Percentiles rank a stretch among this genome's conserved stretches.
Evolutionary conservation across 2,888 invertebrate species (phyloP).

Genomic region (Yponomeuta plumbellus): DNA sequence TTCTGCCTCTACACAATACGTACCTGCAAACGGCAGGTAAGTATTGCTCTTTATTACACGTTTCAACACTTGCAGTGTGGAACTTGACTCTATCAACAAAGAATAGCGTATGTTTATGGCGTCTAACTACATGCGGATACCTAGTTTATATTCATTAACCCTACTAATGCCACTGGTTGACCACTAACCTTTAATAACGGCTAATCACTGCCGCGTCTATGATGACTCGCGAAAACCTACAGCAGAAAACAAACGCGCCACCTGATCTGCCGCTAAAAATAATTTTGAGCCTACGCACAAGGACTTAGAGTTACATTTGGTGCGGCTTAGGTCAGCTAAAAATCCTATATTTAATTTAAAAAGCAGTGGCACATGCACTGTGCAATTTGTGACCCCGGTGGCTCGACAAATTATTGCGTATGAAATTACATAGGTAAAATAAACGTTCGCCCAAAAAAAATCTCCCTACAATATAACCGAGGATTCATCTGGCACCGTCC

Average conservation of each 20-base stretch:
- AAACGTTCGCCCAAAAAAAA: conserved; percentile 21
- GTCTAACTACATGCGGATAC: not conserved
- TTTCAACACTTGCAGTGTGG: not conserved
- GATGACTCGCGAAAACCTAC: not conserved
- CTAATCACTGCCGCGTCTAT: not conserved
- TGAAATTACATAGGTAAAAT: conserved; percentile 22
- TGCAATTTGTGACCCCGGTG: conserved; percentile 11
- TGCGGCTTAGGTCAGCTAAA: not conserved
- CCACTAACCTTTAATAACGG: not conserved
- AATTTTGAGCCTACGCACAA: not conserved
- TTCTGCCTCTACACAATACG: too few relatives aligned
- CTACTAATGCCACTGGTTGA: not conserved
- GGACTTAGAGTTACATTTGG: not conserved
- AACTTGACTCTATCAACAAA: not conserved
- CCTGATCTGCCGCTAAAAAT: not conserved
- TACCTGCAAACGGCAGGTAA: too few relatives aligned
- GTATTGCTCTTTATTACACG: not conserved
- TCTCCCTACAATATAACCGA: conserved; percentile 30
- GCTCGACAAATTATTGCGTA: not conserved
- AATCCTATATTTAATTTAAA: not conserved
- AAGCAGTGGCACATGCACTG: not conserved
- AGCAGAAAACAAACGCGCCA: not conserved
- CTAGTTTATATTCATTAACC: not conserved
- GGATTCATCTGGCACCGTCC: conserved; percentile 16
- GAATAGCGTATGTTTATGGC: not conserved